Base-by-base conservation (phyloP, 2,797 vertebrate genomes). In the Onychomys torridus region DNA sequence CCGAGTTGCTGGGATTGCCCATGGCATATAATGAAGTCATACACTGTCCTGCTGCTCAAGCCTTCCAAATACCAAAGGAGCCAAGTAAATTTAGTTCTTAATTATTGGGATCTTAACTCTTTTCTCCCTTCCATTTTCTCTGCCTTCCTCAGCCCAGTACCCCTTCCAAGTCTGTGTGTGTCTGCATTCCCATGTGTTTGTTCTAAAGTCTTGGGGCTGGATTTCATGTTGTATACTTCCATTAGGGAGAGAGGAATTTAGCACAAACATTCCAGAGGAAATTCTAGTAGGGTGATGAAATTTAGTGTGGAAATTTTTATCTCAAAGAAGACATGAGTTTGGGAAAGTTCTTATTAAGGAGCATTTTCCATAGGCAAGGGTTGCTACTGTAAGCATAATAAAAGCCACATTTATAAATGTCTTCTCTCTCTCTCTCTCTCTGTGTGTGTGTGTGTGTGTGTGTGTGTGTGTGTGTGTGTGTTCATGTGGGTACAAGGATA, bases 261-360 rank as follows among this genome's bases (percentile, higher is more conserved):
- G 84, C 95, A 96, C 95, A 95, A 98, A 94, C 93, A 97, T 98
- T 98, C 97, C 96, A 94, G 93, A 96, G 95, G 96, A 98, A 98
- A 98, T 95, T 97, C 97, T 95, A 98, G 97, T 11, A 96, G 95
- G 91, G 95, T 12, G 93, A 97, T 95, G 97, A 98, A 97, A 98
- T 89, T 95, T 76, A 75, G 79, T 96, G 94, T 95, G 96, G 95
- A 96, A 97, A 97, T 96, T 96, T 97, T 85, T 96, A 96, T 97
- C 96, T 97, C 92, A 91, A 97, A 93, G 81, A 91, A 79, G 49
- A 95, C 88, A 93, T 71, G 87, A 65, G 89, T 90, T 97, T 94
- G 95, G 95, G 93, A 95, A 96, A 97, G 95, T 91, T 96, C 95
- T 96, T 97, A 96, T 96, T 96, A 94, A 96, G 81, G 76, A 96